Evolutionary conservation across 2,797 vertebrate genomes (phyloP), one percentile per base, ranked within the genome.

Genomic region (Threskiornis aethiopicus): DNA sequence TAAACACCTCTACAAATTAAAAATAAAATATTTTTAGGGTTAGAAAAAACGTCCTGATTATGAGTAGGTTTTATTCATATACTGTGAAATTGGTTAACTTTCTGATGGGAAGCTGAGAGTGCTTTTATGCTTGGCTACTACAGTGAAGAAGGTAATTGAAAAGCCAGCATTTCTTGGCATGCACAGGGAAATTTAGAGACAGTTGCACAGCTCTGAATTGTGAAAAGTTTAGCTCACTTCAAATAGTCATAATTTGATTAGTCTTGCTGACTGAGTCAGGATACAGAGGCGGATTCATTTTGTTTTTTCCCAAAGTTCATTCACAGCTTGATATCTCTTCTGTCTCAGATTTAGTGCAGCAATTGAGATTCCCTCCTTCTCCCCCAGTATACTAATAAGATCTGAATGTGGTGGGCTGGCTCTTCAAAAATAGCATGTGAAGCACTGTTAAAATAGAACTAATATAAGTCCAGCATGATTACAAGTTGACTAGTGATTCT

Each of bases 191-290:
- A 82, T 70, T 66, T 58, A 76, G 90, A 78, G 73, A 64, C 86
- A 86, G 73, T 90, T 93, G 66, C 84, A 61, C 49, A 80, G 78
- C 31, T 89, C 81, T 91, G 81, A 77, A 89, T 55, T 73, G 75
- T 76, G 89, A 81, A 88, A 96, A 87, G 73, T 94, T 92, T 70
- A 79, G 42, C 77, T 91, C 55, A 29, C 47, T 94, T 92, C 71
- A 95, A 24, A 91, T 87, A 87, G 73, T 92, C 64, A 47, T 94
- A 92, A 95, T 94, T 94, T 83, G 90, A 95, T 97, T 92, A 92
- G 82, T 95, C 75, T 78, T 95, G 82, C 87, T 95, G 78, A 61
- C 82, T 93, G 84, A 93, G 51, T 93, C 82, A 86, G 87, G 57
- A 87, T 90, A 90, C 54, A 95, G 81, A 84, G 81, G 62, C 13